A percentile compares a stretch with the other conserved stretches of the same genome.
Conservation (phyloP, 2,113 vertebrate species). For the Irena cyanogastra region DNA sequence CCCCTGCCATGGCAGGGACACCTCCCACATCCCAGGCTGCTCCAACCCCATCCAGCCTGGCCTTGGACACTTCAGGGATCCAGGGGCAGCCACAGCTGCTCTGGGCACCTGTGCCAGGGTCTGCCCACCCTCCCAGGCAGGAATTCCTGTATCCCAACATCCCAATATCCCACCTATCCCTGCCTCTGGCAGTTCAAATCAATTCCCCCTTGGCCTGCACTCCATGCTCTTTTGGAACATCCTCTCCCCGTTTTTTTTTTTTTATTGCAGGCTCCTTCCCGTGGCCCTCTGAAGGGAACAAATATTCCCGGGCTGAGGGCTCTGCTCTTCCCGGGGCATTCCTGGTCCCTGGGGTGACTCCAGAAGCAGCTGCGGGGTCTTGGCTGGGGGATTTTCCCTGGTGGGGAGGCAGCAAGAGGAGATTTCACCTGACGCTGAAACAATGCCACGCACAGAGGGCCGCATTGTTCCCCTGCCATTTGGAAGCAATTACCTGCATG, state of each 20-base stretch:
- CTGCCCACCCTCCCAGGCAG: background rate
- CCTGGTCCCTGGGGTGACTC: background rate
- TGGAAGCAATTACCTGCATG: conserved; percentile 68
- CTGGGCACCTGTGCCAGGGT: background rate
- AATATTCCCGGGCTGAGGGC: accelerated
- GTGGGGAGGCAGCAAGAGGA: background rate
- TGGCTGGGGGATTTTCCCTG: background rate
- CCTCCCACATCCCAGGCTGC: background rate
- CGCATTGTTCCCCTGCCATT: conserved; percentile 53
- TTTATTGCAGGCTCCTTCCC: background rate
- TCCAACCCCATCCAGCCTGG: background rate
- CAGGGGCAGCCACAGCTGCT: background rate
- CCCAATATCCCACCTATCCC: background rate
- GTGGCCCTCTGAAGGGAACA: background rate
- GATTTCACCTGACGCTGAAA: background rate
- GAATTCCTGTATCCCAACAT: background rate
- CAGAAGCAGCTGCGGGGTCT: background rate
- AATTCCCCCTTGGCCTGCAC: background rate
- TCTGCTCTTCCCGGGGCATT: background rate
- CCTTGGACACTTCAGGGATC: background rate
- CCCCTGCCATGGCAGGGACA: background rate
- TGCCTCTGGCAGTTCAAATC: background rate
- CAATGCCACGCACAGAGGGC: conserved; percentile 33
- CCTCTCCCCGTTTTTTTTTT: background rate
- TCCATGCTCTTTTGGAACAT: background rate